Evolutionary conservation across 2,113 vertebrate species (phyloP).

Genomic region (Columba livia): DNA sequence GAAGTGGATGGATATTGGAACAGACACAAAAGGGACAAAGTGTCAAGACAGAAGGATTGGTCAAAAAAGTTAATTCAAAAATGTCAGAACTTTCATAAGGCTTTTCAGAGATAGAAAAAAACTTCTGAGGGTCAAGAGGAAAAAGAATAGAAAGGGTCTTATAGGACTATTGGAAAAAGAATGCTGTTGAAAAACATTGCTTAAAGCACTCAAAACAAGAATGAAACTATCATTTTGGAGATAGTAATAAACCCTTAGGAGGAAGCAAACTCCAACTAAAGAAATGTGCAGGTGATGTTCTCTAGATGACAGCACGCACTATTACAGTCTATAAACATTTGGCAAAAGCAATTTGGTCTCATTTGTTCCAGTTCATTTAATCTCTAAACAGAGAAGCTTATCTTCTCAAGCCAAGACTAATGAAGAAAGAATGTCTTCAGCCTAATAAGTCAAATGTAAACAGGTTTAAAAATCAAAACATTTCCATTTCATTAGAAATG

Average conservation of each 20-base stretch:
- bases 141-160: not conserved
- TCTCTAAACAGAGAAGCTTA: slow-evolving; percentile 1
- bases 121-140: not conserved
- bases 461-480: not conserved
- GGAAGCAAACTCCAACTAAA: not conserved
- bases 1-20: not conserved
- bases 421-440: not conserved
- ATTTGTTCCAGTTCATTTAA: slow-evolving; percentile 18
- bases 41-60: not conserved
- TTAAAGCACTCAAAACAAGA: not conserved
- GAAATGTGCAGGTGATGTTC: not conserved
- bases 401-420: slow-evolving; percentile 35
- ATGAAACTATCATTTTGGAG: not conserved
- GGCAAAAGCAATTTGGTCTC: not conserved
- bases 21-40: not conserved
- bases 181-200: not conserved
- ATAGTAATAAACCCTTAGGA: not conserved
- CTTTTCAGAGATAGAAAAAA: not conserved
- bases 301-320: not conserved
- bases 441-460: not conserved
- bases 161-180: not conserved
- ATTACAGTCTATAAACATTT: not conserved
- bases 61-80: not conserved
- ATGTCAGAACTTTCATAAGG: not conserved
- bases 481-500: not conserved